phyloP scores from a whole-genome alignment of 2,113 vertebrate species.

The Saguinus midas region DNA sequence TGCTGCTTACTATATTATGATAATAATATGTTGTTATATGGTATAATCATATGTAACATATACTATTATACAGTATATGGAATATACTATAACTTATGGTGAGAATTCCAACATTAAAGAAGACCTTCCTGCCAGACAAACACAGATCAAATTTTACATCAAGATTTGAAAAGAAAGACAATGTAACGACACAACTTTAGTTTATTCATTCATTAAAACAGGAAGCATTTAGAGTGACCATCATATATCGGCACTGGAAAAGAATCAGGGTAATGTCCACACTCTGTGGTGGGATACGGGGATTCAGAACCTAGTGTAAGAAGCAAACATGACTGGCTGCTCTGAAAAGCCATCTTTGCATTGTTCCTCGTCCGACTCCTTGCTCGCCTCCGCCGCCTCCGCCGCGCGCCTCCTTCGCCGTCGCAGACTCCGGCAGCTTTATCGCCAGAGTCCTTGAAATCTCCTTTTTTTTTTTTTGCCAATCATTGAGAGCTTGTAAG shows the following conservation, averaged over 20 bases:
- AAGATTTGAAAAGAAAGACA: conserved; percentile 27
- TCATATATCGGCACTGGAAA: neutral
- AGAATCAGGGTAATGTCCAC: neutral
- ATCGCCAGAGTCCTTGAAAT: too few relatives aligned
- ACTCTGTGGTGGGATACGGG: neutral
- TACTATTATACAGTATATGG: neutral
- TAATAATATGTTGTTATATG: neutral
- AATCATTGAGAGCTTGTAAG: too few relatives aligned
- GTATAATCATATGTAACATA: neutral
- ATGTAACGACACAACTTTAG: neutral
- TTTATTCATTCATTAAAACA: neutral
- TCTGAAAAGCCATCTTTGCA: too few relatives aligned
- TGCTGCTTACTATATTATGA: neutral
- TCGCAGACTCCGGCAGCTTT: too few relatives aligned
- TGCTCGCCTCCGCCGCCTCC: too few relatives aligned
- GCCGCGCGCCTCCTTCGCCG: too few relatives aligned
- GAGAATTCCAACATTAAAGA: neutral
- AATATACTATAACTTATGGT: neutral
- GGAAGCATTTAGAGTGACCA: neutral
- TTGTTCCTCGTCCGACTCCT: too few relatives aligned
- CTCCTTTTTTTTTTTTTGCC: too few relatives aligned
- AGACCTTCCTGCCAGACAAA: neutral
- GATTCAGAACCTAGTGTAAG: neutral
- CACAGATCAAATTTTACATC: neutral
- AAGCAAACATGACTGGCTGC: neutral